These are phyloP conservation scores for Xerus rutilus DNA, from an alignment of 2,797 vertebrate genomes.

Conservation along the genomic window DNA sequence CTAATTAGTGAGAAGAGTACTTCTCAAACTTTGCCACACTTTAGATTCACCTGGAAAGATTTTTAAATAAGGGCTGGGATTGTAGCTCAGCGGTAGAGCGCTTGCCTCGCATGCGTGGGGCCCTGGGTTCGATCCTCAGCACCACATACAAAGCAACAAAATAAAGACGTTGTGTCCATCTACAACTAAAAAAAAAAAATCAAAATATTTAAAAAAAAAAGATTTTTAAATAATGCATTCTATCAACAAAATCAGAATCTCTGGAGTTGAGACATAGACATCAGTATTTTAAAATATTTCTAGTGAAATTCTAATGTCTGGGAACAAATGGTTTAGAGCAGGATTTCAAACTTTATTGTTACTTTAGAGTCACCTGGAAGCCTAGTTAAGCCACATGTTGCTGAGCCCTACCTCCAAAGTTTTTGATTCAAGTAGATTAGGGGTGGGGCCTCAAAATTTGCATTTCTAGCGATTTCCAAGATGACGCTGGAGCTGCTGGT, in stretches of 20 bases:
- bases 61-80: not conserved
- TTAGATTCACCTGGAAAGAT: not conserved
- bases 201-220: too few relatives aligned
- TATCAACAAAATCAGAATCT: constrained; percentile 12
- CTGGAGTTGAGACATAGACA: not conserved
- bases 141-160: too few relatives aligned
- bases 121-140: too few relatives aligned
- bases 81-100: too few relatives aligned
- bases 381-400: not conserved
- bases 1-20: not conserved
- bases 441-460: not conserved
- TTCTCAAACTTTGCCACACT: not conserved
- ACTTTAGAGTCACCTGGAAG: not conserved
- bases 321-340: constrained; percentile 11
- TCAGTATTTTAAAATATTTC: not conserved
- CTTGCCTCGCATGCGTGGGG: too few relatives aligned
- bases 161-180: too few relatives aligned
- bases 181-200: too few relatives aligned
- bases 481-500: not conserved
- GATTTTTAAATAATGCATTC: not conserved
- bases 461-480: not conserved
- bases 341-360: not conserved
- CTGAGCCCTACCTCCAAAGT: not conserved
- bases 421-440: constrained; percentile 37
- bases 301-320: not conserved